Percentiles rank a stretch among this genome's conserved stretches.
Conservation (phyloP, 1,140 invertebrate genomes). For the Dendroctonus ponderosae region DNA sequence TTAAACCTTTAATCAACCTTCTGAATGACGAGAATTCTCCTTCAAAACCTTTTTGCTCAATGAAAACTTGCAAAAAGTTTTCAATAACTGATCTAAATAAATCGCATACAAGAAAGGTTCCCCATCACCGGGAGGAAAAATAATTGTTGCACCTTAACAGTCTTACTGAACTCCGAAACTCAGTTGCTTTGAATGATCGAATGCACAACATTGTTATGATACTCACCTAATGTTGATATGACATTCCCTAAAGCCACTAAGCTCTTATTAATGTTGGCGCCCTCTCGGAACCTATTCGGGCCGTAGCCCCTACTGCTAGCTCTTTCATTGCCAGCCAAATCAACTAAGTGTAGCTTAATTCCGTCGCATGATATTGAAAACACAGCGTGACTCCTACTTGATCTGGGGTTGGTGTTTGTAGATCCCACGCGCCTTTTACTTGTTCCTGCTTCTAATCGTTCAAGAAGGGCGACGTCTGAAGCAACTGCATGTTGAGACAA, state of each 20-base stretch:
- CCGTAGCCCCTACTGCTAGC: slow-evolving; percentile 41
- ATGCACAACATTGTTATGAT: too few species aligned
- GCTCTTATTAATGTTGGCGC: slow-evolving; percentile 80
- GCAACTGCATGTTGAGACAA: slow-evolving; percentile 56
- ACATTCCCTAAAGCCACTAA: slow-evolving; percentile 77
- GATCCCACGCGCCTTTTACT: slow-evolving; percentile 54
- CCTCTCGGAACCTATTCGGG: slow-evolving; percentile 63
- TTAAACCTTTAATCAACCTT: too few species aligned
- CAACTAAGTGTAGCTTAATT: slow-evolving; percentile 66
- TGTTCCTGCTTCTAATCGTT: slow-evolving; percentile 55
- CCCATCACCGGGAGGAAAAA: too few species aligned
- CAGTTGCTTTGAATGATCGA: too few species aligned
- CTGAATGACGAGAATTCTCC: too few species aligned
- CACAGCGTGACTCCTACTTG: slow-evolving; percentile 66
- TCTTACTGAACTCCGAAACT: too few species aligned
- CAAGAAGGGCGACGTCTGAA: slow-evolving; percentile 51
- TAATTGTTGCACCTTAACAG: too few species aligned
- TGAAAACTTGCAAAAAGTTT: too few species aligned
- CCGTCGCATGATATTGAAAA: slow-evolving; percentile 53
- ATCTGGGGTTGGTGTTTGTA: slow-evolving; percentile 55
- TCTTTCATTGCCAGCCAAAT: slow-evolving; percentile 61
- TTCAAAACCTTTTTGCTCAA: too few species aligned
- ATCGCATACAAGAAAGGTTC: too few species aligned
- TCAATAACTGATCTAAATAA: too few species aligned
- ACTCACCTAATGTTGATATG: slow-evolving; percentile 70